Conservation (phyloP, 2,797 vertebrate genomes). For the Atherinosoma microstoma region DNA sequence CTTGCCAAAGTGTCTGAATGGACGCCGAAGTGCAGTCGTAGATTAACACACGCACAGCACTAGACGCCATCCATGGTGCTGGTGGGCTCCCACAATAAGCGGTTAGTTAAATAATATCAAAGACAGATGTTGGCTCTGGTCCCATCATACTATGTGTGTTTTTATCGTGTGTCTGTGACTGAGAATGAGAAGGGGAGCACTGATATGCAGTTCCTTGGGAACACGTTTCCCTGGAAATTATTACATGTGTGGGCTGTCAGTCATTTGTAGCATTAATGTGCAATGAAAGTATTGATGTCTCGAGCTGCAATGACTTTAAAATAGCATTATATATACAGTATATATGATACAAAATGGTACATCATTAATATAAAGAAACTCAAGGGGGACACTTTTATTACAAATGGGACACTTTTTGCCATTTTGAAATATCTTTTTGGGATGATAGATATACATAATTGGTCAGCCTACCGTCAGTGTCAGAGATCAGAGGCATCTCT, state of each 20-base stretch:
- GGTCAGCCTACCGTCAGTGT: background rate
- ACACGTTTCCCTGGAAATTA: constrained; percentile 44
- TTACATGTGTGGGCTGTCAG: constrained; percentile 21
- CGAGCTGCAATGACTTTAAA: background rate
- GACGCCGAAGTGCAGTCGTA: constrained; percentile 57
- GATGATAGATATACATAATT: background rate
- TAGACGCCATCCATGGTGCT: constrained; percentile 78
- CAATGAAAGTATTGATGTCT: constrained; percentile 9
- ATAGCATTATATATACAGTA: background rate
- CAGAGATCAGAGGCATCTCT: background rate
- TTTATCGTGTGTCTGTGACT: constrained; percentile 53
- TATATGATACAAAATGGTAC: too few relatives aligned
- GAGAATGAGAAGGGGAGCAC: constrained; percentile 28
- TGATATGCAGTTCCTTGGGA: constrained; percentile 58
- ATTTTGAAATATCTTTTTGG: too few relatives aligned
- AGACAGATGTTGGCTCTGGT: constrained; percentile 82
- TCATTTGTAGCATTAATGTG: constrained; percentile 30
- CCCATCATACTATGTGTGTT: constrained; percentile 69
- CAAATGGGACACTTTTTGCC: too few relatives aligned
- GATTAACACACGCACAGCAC: constrained; percentile 67
- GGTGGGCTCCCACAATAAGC: constrained; percentile 81
- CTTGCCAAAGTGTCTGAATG: constrained; percentile 70
- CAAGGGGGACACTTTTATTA: too few relatives aligned
- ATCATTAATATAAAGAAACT: too few relatives aligned
- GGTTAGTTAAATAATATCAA: constrained; percentile 83